Evolutionary conservation across 2,797 vertebrate genomes (phyloP).

Genomic region (Ataeniobius toweri): DNA sequence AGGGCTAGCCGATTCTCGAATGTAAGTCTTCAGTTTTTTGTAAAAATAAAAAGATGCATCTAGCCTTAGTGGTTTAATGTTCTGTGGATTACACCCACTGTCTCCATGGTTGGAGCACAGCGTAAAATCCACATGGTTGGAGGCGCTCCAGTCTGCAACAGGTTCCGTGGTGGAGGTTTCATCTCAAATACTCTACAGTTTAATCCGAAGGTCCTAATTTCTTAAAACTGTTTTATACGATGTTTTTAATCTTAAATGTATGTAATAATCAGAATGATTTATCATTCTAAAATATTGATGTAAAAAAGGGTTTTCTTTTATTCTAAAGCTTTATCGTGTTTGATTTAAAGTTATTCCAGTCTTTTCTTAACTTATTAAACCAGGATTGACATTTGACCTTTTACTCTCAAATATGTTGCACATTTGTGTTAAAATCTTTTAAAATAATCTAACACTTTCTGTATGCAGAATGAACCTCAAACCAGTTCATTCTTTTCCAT

Average conservation of each 20-base stretch:
- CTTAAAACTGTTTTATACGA: background rate
- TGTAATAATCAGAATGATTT: background rate
- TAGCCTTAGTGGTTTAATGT: background rate
- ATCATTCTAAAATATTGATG: background rate
- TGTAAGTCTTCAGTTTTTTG: background rate
- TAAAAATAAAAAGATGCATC: background rate
- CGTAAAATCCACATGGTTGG: background rate
- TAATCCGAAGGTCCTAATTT: background rate
- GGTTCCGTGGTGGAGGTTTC: background rate
- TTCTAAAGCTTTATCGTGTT: background rate
- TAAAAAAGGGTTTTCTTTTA: background rate
- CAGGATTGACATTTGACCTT: background rate
- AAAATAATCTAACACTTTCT: background rate
- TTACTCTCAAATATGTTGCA: background rate
- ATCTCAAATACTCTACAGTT: background rate
- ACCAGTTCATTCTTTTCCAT: background rate
- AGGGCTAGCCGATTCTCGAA: background rate
- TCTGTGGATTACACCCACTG: background rate
- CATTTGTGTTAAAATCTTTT: background rate
- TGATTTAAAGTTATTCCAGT: background rate
- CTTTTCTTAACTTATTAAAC: background rate
- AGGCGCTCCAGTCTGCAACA: slow-evolving; percentile 2
- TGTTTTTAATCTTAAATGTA: background rate
- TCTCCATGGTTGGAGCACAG: background rate
- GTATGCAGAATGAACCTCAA: background rate